Evolutionary conservation across 2,797 vertebrate species (phyloP).

Genomic region (Numenius phaeopus): DNA sequence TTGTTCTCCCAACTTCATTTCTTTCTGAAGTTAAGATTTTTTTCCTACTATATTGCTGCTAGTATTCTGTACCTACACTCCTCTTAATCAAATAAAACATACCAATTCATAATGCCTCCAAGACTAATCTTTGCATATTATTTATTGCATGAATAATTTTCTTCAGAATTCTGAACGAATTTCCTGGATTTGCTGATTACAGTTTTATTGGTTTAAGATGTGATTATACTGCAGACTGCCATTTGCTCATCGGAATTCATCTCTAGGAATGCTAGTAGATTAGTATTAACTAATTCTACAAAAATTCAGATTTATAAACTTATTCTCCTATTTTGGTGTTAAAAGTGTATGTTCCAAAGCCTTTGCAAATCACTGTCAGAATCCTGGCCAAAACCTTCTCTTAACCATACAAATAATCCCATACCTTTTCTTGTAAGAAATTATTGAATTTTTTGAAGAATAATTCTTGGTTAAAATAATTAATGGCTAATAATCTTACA

Average conservation of each 20-base stretch:
- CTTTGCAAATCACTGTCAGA: background rate
- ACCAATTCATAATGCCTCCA: background rate
- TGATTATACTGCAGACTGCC: background rate
- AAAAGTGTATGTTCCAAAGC: background rate
- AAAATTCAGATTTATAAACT: background rate
- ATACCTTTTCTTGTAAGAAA: background rate
- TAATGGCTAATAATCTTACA: slow-evolving; percentile 6
- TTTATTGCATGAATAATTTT: slow-evolving; percentile 37
- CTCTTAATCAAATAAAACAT: slow-evolving; percentile 8
- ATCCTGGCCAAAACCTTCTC: background rate
- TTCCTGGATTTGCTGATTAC: slow-evolving; percentile 11
- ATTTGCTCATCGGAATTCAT: slow-evolving; percentile 12
- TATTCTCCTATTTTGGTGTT: background rate
- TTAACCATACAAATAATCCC: background rate
- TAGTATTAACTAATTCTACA: background rate
- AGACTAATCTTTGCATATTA: slow-evolving; percentile 1
- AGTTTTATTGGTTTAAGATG: slow-evolving; percentile 37
- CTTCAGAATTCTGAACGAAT: background rate
- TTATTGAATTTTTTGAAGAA: background rate
- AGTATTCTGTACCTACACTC: background rate
- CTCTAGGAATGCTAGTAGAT: background rate
- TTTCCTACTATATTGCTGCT: background rate
- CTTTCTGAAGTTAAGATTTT: background rate
- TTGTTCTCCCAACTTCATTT: background rate
- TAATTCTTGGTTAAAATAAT: slow-evolving; percentile 21